These are phyloP conservation scores for Nesometra sesokonis DNA, from an alignment of 35 echinoderm and acorn worm genomes.

Conservation along the genomic window DNA sequence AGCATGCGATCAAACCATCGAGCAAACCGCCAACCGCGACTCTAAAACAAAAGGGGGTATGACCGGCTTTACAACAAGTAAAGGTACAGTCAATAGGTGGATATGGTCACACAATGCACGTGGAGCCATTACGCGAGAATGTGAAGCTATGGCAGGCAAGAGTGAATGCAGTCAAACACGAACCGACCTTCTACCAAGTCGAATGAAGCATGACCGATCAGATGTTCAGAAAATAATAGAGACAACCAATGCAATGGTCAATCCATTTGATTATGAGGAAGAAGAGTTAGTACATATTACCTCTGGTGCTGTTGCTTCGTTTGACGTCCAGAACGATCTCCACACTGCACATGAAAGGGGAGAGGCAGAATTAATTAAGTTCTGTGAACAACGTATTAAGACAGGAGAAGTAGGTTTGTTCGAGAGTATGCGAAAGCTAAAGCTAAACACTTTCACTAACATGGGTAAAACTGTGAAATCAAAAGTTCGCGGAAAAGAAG, in stretches of 20 bases:
- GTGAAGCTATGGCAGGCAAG: neutral
- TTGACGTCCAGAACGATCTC: conserved; percentile 8
- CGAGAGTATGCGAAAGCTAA: conserved; percentile 5
- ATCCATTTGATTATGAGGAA: neutral
- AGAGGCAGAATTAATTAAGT: conserved; percentile 11
- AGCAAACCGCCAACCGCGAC: conserved; percentile 37
- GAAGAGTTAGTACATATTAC: neutral
- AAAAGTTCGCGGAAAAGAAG: conserved; percentile 30
- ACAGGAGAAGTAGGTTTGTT: conserved; percentile 14
- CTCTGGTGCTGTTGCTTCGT: conserved; percentile 12
- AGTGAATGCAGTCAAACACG: neutral
- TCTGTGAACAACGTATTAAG: conserved; percentile 19
- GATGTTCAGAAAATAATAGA: neutral
- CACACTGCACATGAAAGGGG: conserved; percentile 10
- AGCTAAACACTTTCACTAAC: conserved; percentile 16
- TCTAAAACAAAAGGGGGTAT: conserved; percentile 45
- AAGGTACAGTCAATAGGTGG: neutral
- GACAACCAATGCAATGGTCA: neutral
- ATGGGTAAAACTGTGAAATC: neutral
- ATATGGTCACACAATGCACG: neutral
- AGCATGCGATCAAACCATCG: conserved; percentile 35
- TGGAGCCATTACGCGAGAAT: neutral
- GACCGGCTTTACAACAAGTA: neutral
- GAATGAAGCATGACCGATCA: neutral
- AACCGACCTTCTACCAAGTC: neutral